phyloP scores from a whole-genome alignment of 2,113 vertebrate genomes.

The Arvicanthis niloticus region DNA sequence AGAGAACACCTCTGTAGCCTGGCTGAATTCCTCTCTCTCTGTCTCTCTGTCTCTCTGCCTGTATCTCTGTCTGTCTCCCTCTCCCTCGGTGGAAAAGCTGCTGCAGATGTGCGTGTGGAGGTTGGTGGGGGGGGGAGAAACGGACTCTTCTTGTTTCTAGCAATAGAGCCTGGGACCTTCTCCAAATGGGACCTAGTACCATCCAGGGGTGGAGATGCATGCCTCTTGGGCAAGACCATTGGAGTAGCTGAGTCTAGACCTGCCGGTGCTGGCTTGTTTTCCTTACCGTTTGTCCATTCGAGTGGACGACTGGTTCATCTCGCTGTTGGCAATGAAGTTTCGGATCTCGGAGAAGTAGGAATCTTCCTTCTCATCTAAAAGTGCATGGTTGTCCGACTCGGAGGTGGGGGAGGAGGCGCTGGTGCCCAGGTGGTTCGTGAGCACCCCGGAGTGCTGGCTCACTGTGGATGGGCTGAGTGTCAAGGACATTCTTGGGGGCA shows the following conservation, averaged over 20 bases:
- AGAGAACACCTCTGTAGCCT: fast-evolving
- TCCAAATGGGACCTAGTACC: background rate
- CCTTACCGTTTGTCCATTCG: constrained; percentile 96
- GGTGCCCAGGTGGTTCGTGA: constrained; percentile 93
- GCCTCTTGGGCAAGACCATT: background rate
- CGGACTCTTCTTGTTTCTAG: background rate
- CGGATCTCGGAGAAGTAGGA: constrained; percentile 99
- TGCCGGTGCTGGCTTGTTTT: fast-evolving
- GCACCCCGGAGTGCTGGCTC: constrained; percentile 97
- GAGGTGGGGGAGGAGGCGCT: constrained; percentile 95
- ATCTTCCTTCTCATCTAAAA: constrained; percentile 99
- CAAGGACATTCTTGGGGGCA: background rate
- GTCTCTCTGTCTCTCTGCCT: background rate
- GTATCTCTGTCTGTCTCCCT: background rate
- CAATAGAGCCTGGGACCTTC: background rate
- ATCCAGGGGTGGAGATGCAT: background rate
- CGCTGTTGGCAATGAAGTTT: constrained; percentile 99
- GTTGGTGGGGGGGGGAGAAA: background rate
- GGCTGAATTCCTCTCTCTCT: fast-evolving
- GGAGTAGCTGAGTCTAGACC: background rate
- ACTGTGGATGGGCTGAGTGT: constrained; percentile 85
- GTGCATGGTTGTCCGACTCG: constrained; percentile 99
- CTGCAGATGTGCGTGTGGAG: background rate
- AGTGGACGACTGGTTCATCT: constrained; percentile 94
- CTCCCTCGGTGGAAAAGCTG: background rate